Percentiles rank a stretch among this genome's conserved stretches.
phyloP scores from a whole-genome alignment of 2,113 vertebrate species.

The Gymnogyps californianus region DNA sequence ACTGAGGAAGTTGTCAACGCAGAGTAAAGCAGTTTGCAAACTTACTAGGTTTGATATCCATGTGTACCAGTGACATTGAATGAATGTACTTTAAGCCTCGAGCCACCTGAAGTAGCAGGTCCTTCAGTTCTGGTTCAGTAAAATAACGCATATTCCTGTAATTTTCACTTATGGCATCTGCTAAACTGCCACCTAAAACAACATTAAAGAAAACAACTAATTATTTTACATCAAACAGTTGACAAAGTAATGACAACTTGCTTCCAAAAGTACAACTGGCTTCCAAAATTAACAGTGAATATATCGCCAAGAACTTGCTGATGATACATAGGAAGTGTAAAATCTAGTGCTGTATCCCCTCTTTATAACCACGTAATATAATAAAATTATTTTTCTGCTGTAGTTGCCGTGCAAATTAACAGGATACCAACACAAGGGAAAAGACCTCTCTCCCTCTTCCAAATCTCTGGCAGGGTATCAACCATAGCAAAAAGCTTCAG shows the following conservation, averaged over 20 bases:
- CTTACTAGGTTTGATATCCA: conserved; percentile 99
- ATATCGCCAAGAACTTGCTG: background rate
- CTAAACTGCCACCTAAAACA: conserved; percentile 86
- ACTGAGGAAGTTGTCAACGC: background rate
- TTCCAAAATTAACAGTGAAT: background rate
- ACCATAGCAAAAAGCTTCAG: background rate
- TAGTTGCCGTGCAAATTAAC: background rate
- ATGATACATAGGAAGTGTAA: background rate
- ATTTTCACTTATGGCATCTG: conserved; percentile 90
- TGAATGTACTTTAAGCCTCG: conserved; percentile 95
- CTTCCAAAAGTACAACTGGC: background rate
- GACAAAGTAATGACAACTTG: background rate
- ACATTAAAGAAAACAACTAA: background rate
- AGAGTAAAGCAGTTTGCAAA: conserved; percentile 12
- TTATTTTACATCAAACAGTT: background rate
- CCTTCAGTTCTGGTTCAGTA: conserved; percentile 89
- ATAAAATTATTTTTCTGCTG: background rate
- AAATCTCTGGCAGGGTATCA: background rate
- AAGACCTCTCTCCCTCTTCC: background rate
- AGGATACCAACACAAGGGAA: background rate
- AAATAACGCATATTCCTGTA: conserved; percentile 85
- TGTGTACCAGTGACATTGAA: conserved; percentile 94
- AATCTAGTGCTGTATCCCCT: background rate
- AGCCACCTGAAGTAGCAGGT: conserved; percentile 90
- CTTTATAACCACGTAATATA: background rate